phyloP scores from a whole-genome alignment of 2,888 invertebrate genomes.

The Epistrophella euchroma region DNA sequence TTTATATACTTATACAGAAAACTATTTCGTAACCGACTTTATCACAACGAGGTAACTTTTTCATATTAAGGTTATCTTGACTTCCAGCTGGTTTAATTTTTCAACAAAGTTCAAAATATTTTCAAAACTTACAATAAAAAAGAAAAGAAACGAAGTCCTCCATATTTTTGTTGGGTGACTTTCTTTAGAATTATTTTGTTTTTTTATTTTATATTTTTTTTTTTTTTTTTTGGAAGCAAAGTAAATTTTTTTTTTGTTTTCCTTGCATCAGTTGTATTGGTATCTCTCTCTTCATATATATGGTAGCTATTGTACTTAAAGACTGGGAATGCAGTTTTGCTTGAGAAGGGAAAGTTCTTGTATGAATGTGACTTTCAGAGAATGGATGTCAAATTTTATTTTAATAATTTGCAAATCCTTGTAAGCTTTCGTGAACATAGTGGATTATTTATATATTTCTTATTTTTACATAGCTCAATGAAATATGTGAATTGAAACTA shows the following conservation, averaged over 20 bases:
- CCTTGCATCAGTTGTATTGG: background rate
- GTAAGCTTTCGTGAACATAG: conserved; percentile 21
- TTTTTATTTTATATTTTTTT: background rate
- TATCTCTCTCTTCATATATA: background rate
- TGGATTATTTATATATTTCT: conserved; percentile 3
- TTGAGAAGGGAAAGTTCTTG: background rate
- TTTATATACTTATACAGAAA: conserved; percentile 36
- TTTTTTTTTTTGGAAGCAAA: background rate
- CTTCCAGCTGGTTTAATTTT: conserved; percentile 65
- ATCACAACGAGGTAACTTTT: conserved; percentile 45
- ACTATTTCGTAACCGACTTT: conserved; percentile 48
- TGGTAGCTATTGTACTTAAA: conserved; percentile 10
- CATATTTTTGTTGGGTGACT: conserved; percentile 13
- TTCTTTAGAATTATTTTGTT: conserved; percentile 15
- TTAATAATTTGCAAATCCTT: conserved; percentile 36
- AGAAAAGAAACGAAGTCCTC: conserved; percentile 11
- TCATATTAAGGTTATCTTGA: conserved; percentile 56
- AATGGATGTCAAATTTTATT: conserved; percentile 29
- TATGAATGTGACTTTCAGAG: conserved; percentile 23
- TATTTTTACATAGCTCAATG: background rate
- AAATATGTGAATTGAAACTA: conserved; percentile 10
- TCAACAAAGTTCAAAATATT: conserved; percentile 56
- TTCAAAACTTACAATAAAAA: conserved; percentile 41
- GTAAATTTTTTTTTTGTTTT: background rate
- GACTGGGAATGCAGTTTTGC: conserved; percentile 8